phyloP scores from a whole-genome alignment of 1,140 invertebrate genomes.

The Mactra quadrangularis region DNA sequence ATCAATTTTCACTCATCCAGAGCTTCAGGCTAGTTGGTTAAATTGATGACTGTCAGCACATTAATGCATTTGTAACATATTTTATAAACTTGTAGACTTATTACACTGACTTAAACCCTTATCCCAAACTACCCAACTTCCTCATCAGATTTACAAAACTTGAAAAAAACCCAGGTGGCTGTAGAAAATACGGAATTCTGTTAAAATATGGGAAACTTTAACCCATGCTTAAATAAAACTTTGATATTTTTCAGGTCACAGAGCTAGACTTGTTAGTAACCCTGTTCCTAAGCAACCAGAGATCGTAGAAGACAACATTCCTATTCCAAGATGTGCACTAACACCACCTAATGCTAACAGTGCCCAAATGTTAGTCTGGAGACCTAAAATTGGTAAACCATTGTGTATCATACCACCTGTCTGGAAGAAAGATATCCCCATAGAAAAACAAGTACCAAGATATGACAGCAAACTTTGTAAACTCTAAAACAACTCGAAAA shows the following conservation, averaged over 20 bases:
- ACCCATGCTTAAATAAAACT: too few species aligned
- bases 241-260: constrained; percentile 75
- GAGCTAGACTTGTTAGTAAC: constrained; percentile 78
- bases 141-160: too few species aligned
- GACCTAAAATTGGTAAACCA: constrained; percentile 75
- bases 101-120: too few species aligned
- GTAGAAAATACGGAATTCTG: too few species aligned
- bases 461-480: constrained; percentile 73
- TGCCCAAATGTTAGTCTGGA: constrained; percentile 83
- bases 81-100: too few species aligned
- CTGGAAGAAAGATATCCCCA: constrained; percentile 75
- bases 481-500: constrained; percentile 60
- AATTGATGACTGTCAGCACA: too few species aligned
- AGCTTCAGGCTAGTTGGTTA: too few species aligned
- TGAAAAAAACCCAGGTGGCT: too few species aligned
- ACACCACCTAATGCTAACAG: constrained; percentile 83
- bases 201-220: too few species aligned
- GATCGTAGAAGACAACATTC: constrained; percentile 79
- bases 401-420: constrained; percentile 78
- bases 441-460: constrained; percentile 69
- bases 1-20: too few species aligned
- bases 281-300: constrained; percentile 77
- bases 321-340: constrained; percentile 81
- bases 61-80: too few species aligned
- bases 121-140: too few species aligned